Evolutionary conservation across 2,888 invertebrate species (phyloP).

Genomic region (Caenorhabditis becei): DNA sequence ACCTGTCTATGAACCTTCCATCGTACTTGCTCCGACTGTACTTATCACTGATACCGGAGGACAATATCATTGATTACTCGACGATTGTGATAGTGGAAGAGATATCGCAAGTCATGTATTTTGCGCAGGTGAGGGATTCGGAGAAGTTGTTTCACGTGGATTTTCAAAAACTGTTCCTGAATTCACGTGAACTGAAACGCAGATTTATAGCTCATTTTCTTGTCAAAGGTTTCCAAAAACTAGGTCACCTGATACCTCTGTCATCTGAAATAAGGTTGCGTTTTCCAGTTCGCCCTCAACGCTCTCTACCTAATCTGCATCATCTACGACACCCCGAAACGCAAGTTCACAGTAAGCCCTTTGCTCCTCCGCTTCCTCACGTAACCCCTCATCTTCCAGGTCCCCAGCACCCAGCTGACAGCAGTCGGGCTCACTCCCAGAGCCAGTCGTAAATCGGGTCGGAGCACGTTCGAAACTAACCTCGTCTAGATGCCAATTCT

Average conservation of each 20-base stretch:
- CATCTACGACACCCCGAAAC: slow-evolving; percentile 75
- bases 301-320: slow-evolving; percentile 77
- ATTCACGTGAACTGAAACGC: no score
- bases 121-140: slow-evolving; percentile 73
- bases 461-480: slow-evolving; percentile 35
- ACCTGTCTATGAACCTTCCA: slow-evolving; percentile 79
- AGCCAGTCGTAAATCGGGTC: slow-evolving; percentile 45
- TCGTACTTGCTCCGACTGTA: slow-evolving; percentile 76
- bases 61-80: slow-evolving; percentile 4
- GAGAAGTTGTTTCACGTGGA: no score
- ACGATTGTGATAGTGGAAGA: slow-evolving; percentile 66
- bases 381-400: slow-evolving; percentile 10
- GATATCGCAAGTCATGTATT: slow-evolving; percentile 77
- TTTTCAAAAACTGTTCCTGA: no score
- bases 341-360: slow-evolving; percentile 61
- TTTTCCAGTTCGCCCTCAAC: slow-evolving; percentile 77
- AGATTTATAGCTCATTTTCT: no score
- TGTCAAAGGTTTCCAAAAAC: no score
- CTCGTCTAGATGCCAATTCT: slow-evolving; percentile 30
- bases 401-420: slow-evolving; percentile 40
- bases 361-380: neutral
- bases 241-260: no score
- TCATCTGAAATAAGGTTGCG: no score
- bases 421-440: slow-evolving; percentile 48
- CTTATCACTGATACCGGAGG: slow-evolving; percentile 61